phyloP scores from a whole-genome alignment of 2,888 invertebrate species.

The Melolontha melolontha region DNA sequence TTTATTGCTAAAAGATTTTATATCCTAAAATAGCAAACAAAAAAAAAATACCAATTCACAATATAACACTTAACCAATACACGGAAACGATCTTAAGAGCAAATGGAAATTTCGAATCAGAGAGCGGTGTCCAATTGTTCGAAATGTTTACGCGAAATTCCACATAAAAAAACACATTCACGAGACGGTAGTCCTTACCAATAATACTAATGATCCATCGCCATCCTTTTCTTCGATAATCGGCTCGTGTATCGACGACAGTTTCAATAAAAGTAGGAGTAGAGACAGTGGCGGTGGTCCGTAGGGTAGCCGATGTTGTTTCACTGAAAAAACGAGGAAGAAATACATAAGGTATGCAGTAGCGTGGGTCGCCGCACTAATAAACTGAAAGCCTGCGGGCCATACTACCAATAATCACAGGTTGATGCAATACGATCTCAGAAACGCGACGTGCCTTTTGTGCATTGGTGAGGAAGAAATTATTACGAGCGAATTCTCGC shows the following conservation, averaged over 20 bases:
- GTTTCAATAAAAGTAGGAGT: not conserved
- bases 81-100: conserved; percentile 13
- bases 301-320: conserved; percentile 3
- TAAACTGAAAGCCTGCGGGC: conserved; percentile 36
- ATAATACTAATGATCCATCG: too few relatives aligned
- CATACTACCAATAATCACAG: conserved; percentile 43
- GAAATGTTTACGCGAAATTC: too few relatives aligned
- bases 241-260: too few relatives aligned
- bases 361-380: conserved; percentile 45
- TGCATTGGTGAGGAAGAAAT: conserved; percentile 10
- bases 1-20: not conserved
- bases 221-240: too few relatives aligned
- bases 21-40: not conserved
- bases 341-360: conserved; percentile 41
- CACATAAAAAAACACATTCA: too few relatives aligned
- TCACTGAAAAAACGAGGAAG: conserved; percentile 27
- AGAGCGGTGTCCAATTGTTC: too few relatives aligned
- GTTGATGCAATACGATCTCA: conserved; percentile 40
- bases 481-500: conserved; percentile 12
- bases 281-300: not conserved
- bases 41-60: conserved; percentile 10
- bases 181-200: too few relatives aligned
- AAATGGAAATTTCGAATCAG: too few relatives aligned
- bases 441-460: conserved; percentile 19
- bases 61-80: not conserved